Conservation (phyloP, 2,888 invertebrate genomes). For the Agrilus biguttatus region DNA sequence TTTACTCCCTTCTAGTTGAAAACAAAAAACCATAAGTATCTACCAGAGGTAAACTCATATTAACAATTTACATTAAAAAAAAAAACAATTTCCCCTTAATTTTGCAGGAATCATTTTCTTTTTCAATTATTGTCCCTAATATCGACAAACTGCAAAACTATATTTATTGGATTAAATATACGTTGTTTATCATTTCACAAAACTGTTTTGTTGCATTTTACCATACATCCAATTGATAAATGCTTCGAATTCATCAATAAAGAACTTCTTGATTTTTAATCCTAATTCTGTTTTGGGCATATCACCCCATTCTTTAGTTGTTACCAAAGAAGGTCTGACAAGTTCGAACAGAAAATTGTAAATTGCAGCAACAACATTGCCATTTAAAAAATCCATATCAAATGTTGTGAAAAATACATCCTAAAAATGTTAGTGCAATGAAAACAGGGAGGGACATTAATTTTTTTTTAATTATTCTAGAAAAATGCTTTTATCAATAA, state of each 20-base stretch:
- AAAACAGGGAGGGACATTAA: not conserved
- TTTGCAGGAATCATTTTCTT: not conserved
- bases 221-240: slow-evolving; percentile 37
- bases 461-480: too few relatives aligned
- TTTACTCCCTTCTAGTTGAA: too few relatives aligned
- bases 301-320: slow-evolving; percentile 40
- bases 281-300: slow-evolving; percentile 32
- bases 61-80: too few relatives aligned
- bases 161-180: too few relatives aligned
- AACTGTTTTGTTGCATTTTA: not conserved
- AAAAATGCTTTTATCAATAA: too few relatives aligned
- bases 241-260: slow-evolving; percentile 41
- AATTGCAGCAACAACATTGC: slow-evolving; percentile 20
- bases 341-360: slow-evolving; percentile 22
- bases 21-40: too few relatives aligned
- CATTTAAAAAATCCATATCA: slow-evolving; percentile 18
- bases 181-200: too few relatives aligned
- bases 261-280: slow-evolving; percentile 34
- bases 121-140: not conserved
- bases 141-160: not conserved
- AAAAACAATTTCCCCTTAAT: too few relatives aligned
- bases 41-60: too few relatives aligned
- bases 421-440: slow-evolving; percentile 13
- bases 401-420: slow-evolving; percentile 22
- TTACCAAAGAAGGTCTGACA: slow-evolving; percentile 32